phyloP scores from a whole-genome alignment of 2,113 vertebrate species.

The Burhinus oedicnemus region DNA sequence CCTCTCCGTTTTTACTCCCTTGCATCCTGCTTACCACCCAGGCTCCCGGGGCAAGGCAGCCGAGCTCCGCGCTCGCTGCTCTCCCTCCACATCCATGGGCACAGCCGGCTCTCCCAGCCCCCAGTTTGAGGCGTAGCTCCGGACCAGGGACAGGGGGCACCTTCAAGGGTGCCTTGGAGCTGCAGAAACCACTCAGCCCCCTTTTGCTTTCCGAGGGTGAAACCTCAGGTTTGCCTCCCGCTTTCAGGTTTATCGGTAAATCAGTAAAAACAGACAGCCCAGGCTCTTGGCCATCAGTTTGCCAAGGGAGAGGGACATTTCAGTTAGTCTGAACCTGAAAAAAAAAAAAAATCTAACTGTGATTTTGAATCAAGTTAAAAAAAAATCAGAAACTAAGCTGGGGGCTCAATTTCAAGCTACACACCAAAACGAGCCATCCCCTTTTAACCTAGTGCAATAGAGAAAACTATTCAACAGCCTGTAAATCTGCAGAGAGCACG shows the following conservation, averaged over 20 bases:
- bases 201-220: neutral
- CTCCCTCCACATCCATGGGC: neutral
- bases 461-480: neutral
- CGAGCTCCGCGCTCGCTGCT: neutral
- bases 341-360: neutral
- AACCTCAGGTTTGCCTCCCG: neutral
- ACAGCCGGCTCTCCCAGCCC: neutral
- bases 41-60: fast-evolving
- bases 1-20: neutral
- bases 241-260: fast-evolving
- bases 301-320: neutral
- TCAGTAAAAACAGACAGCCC: neutral
- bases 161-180: neutral
- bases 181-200: neutral
- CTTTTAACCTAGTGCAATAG: neutral
- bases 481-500: neutral
- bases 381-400: neutral
- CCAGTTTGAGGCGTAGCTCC: fast-evolving
- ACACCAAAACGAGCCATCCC: neutral
- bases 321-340: neutral
- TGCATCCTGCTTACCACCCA: neutral
- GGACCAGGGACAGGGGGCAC: neutral
- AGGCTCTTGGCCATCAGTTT: neutral
- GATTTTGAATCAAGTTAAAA: fast-evolving
- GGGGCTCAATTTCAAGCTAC: neutral